Evolutionary conservation across 2,113 vertebrate species (phyloP).

Genomic region (Centropus unirufus): DNA sequence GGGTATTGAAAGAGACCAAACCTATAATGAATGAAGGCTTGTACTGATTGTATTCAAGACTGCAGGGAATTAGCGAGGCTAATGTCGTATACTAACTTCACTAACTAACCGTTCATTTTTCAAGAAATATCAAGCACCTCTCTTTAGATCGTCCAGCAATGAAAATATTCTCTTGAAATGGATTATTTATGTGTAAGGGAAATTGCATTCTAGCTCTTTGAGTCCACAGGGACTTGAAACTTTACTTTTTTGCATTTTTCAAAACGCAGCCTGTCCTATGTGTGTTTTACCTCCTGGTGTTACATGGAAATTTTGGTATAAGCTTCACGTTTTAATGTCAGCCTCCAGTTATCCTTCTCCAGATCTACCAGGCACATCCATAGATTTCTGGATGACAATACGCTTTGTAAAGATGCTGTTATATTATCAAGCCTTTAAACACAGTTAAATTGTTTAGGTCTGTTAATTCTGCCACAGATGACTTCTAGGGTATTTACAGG

Average conservation of each 20-base stretch:
- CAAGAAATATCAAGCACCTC: background rate
- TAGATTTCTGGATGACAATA: background rate
- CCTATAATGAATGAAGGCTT: background rate
- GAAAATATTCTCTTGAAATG: background rate
- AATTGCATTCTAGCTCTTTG: background rate
- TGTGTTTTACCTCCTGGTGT: background rate
- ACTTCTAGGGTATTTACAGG: background rate
- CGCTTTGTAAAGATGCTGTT: background rate
- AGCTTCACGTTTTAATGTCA: background rate
- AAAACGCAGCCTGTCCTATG: background rate
- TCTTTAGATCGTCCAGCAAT: background rate
- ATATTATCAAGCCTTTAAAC: background rate
- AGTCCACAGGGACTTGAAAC: background rate
- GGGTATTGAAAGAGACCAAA: background rate
- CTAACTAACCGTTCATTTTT: background rate
- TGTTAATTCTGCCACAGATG: background rate
- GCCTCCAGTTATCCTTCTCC: background rate
- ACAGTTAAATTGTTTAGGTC: background rate
- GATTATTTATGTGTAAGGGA: background rate
- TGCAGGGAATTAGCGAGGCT: background rate
- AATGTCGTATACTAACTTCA: background rate
- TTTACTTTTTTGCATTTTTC: background rate
- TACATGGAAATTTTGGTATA: background rate
- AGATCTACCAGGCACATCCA: background rate
- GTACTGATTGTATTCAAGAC: background rate